Base-by-base conservation (phyloP, 92 coral and sea anemone genomes). In the Porites rus region DNA sequence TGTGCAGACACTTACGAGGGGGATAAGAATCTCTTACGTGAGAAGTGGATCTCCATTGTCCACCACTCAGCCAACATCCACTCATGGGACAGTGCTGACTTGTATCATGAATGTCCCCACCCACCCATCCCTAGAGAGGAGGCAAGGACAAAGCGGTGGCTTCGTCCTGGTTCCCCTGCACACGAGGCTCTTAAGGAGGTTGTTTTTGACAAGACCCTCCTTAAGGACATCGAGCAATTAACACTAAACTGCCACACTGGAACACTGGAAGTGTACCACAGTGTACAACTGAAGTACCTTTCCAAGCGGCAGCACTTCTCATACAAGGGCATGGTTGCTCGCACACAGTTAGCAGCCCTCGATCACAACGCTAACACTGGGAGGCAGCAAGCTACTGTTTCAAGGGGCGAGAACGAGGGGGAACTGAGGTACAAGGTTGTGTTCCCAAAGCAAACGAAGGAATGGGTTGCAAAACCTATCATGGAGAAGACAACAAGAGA, bases 381-480 rank as follows among this genome's bases (percentile, higher is more conserved):
- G 72, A 77, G 92, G 54, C 60, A 84, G 61, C 89, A 89, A 54
- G 92, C 92, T 21, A 54, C 74, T 12, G 75, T 85, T 52, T 67
- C 88, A 51, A 69, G n/a, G 64, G 88, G 86, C 77, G 24, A 76
- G 25, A 59, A 69, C n/a, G 74, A 75, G 53, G 85, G 67, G 71
- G 87, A 89, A 71, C 85, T 76, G 67, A 25, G 82, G 8, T 89
- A 20, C 88, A 89, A 89, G 78, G 64, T 84, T 13, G 87, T 82
- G 68, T 88, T 82, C 77, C 78, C 92, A 59, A 89, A 89, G 73
- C 65, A 76, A 50, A 89, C 78, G 62, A 77, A 89, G 74, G 80
- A 84, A 16, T 83, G 92, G 86, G 83, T 89, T n/a, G 85, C 92
- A 38, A 89, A 89, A 69, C 92, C 92, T 43, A 78, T 89, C 17